Percentiles rank a stretch among this genome's conserved stretches.
Evolutionary conservation across 2,888 invertebrate genomes (phyloP).

Genomic region (Amphimallon solstitiale): DNA sequence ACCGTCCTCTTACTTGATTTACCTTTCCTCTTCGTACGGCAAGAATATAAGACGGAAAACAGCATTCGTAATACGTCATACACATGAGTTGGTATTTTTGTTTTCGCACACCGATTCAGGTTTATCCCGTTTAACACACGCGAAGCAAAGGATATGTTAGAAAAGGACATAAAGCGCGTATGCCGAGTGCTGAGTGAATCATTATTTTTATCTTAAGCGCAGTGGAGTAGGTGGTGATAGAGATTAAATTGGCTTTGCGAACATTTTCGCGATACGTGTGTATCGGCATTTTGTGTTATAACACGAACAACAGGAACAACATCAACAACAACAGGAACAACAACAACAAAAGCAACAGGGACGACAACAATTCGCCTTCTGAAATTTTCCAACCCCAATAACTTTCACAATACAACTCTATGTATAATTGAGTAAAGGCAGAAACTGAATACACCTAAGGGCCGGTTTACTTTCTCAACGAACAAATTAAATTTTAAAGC

Average conservation of each 20-base stretch:
- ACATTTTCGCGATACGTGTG: constrained; percentile 23
- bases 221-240: constrained; percentile 21
- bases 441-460: constrained; percentile 15
- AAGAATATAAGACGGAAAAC: too few relatives aligned
- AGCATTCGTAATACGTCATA: too few relatives aligned
- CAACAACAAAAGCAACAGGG: background rate
- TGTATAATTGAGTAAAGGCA: constrained; percentile 25
- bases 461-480: constrained; percentile 13
- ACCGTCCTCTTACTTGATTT: too few relatives aligned
- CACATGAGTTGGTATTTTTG: too few relatives aligned
- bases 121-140: too few relatives aligned
- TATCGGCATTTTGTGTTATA: constrained; percentile 18
- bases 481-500: constrained; percentile 26
- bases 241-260: constrained; percentile 26
- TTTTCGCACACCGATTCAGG: too few relatives aligned
- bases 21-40: too few relatives aligned
- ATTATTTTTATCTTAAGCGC: constrained; percentile 21
- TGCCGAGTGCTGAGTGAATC: background rate
- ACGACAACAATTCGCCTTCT: background rate
- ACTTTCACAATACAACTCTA: background rate
- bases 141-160: background rate
- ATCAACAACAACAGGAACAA: background rate
- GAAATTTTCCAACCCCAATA: constrained; percentile 5
- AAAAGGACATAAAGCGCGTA: background rate
- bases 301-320: background rate